A percentile compares a stretch with the other conserved stretches of the same genome.
Conservation (phyloP, 2,797 vertebrate genomes). For the Nyctalus aviator region DNA sequence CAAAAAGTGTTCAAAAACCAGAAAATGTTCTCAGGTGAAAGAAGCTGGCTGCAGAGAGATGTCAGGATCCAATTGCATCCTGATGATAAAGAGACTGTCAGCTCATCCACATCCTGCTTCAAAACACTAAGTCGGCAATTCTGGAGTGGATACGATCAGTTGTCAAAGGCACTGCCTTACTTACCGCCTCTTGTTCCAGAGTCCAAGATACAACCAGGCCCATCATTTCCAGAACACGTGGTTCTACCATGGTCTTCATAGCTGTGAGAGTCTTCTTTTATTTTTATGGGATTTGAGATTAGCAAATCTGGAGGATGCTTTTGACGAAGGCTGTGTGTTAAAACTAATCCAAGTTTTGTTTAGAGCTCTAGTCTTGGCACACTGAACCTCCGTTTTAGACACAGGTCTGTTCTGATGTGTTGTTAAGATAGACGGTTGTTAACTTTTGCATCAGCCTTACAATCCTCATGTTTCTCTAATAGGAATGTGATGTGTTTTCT, state of each 20-base stretch:
- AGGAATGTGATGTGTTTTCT: neutral
- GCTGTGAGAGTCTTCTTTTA: neutral
- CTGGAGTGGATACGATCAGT: neutral
- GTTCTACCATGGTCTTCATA: neutral
- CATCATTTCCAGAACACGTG: neutral
- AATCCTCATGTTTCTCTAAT: neutral
- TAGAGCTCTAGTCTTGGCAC: slow-evolving; percentile 25
- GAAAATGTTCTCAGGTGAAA: neutral
- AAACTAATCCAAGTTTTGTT: neutral
- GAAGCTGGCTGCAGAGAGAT: neutral
- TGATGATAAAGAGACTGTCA: neutral
- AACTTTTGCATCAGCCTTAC: neutral
- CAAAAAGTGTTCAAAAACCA: neutral
- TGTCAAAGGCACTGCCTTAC: neutral
- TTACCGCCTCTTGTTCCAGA: neutral
- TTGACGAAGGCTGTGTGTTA: neutral
- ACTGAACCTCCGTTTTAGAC: neutral
- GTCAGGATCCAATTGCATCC: neutral
- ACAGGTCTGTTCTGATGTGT: neutral
- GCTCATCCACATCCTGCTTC: neutral
- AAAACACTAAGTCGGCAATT: neutral
- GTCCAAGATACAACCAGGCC: neutral
- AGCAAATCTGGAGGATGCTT: neutral
- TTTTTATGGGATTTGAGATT: neutral
- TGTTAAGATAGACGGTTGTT: neutral